These are phyloP conservation scores for Diogma glabrata DNA, from an alignment of 2,888 invertebrate species.

Conservation along the genomic window DNA sequence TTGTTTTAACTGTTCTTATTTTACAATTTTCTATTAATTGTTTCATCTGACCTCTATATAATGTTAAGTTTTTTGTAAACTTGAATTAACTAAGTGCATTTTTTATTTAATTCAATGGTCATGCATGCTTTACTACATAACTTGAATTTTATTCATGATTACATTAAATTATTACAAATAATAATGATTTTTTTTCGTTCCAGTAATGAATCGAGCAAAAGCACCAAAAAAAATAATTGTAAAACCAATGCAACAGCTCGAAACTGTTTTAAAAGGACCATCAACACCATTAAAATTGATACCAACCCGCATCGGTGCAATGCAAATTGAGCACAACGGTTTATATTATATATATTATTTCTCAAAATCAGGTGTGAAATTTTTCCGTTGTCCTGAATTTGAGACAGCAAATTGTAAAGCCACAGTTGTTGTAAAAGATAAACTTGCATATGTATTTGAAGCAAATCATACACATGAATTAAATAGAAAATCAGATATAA, in stretches of 20 bases:
- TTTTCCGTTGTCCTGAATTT: constrained; percentile 15
- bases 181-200: too few species aligned
- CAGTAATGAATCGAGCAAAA: too few species aligned
- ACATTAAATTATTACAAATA: too few species aligned
- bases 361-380: constrained; percentile 13
- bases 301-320: constrained; percentile 15
- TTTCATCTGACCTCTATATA: too few species aligned
- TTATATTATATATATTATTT: constrained; percentile 14
- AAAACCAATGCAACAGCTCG: constrained; percentile 8
- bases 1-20: too few species aligned
- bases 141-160: too few species aligned
- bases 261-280: constrained; percentile 9
- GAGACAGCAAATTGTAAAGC: constrained; percentile 28
- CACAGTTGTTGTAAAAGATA: constrained; percentile 27
- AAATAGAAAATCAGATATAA: constrained; percentile 1
- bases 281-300: constrained; percentile 12
- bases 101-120: too few species aligned
- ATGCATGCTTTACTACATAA: too few species aligned
- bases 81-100: too few species aligned
- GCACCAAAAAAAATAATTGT: too few species aligned
- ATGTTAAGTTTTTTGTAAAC: too few species aligned
- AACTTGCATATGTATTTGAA: constrained; percentile 26
- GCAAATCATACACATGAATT: constrained; percentile 28
- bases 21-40: too few species aligned
- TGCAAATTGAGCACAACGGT: constrained; percentile 14